Evolutionary conservation across 1,140 invertebrate species (phyloP), one percentile per base, ranked within the genome.

Genomic region (Episyrphus balteatus): DNA sequence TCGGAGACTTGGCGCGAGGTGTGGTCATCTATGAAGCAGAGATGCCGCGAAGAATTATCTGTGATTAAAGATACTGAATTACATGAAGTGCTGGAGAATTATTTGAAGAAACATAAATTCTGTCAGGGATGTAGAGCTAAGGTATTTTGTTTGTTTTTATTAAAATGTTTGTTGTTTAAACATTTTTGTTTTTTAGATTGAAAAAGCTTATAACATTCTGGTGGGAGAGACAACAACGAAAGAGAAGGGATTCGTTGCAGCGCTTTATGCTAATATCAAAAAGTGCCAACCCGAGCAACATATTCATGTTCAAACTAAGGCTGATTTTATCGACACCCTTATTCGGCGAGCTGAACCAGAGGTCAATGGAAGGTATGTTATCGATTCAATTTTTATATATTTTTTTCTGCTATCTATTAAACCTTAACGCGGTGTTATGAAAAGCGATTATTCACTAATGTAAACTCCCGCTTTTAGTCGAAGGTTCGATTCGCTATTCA

Each of bases 101-200:
- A 94, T 71, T 73, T 95, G 33, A 77, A 83, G 47, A 94, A 94
- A 73, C 90, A 95, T 67, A 82, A 90, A 59, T 94, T 94, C 71
- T 94, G 90, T 64, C 79, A 81, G 1, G 91, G 93, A 66, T 95
- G 91, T 63, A 84, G 89, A 48, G 88, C 88, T 49, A 95, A 93
- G 75, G 89, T 94, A 46, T 46, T 32, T 5, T 15, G 3, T 26
- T 26, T 26, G 21, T 26, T 26, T 3, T 26, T 26, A 3, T 26
- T 26, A 26, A 26, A 5, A 17, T 34, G n/a, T 43, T 11, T 49
- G 10, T 21, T 38, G 10, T 42, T 42, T 41, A 43, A 17, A 19
- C 14, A 36, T 47, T 41, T 31, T 47, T 49, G 15, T 26, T n/a
- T 51, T 46, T 1, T 55, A 78, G 76, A 76, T 78, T 45, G 68